These are phyloP conservation scores for Eupeodes corollae DNA, from an alignment of 1,140 invertebrate species.

Conservation along the genomic window DNA sequence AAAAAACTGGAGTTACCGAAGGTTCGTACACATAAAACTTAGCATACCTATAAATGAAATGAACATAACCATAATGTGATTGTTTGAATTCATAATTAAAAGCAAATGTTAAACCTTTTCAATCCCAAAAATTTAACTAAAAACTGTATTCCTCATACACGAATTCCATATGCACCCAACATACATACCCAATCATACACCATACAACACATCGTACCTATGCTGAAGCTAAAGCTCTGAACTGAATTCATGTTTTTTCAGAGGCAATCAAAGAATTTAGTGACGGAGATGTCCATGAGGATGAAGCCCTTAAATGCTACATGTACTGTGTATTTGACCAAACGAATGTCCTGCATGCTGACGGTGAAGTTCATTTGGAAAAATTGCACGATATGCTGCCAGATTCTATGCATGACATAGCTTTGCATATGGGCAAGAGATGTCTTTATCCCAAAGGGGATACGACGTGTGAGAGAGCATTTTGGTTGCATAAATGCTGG, in stretches of 20 bases:
- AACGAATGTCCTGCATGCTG: slow-evolving; percentile 20
- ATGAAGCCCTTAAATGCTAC: slow-evolving; percentile 23
- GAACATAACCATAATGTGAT: neutral
- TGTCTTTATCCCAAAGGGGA: slow-evolving; percentile 23
- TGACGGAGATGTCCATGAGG: slow-evolving; percentile 24
- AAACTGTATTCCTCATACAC: neutral
- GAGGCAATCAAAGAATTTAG: slow-evolving; percentile 29
- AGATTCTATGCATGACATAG: slow-evolving; percentile 23
- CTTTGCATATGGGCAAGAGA: slow-evolving; percentile 21
- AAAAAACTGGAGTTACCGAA: slow-evolving; percentile 20
- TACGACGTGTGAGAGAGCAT: slow-evolving; percentile 22
- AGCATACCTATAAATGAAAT: too few species aligned
- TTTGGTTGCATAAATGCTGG: slow-evolving; percentile 28
- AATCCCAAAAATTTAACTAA: neutral
- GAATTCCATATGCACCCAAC: slow-evolving; percentile 2
- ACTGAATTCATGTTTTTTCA: slow-evolving; percentile 8
- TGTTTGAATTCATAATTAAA: neutral
- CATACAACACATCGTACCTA: neutral
- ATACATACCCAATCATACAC: neutral
- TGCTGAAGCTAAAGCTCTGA: too few species aligned
- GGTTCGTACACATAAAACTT: too few species aligned
- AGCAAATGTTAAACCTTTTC: neutral
- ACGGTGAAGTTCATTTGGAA: slow-evolving; percentile 22
- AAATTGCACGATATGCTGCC: slow-evolving; percentile 17
- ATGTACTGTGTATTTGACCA: slow-evolving; percentile 27